Conservation (phyloP, 2,113 vertebrate species). For the Thunnus thynnus region DNA sequence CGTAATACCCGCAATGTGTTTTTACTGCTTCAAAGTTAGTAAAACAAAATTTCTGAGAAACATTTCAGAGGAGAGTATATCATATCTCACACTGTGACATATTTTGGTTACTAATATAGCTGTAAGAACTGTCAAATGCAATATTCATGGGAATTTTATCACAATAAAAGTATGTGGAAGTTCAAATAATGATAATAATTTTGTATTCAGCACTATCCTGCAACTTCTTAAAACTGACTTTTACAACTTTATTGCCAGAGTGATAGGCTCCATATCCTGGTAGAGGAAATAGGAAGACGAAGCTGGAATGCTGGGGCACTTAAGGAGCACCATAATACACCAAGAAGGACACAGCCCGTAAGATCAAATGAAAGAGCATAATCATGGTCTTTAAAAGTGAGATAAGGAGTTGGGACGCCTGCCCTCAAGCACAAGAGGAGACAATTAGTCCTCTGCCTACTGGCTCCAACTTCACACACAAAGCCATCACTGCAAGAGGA, state of each 20-base stretch:
- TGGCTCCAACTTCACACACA: not conserved
- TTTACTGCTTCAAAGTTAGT: too few species aligned
- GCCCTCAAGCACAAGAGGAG: not conserved
- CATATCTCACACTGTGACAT: too few species aligned
- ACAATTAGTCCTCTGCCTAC: not conserved
- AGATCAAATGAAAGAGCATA: not conserved
- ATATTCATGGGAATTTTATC: not conserved
- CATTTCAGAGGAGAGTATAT: too few species aligned
- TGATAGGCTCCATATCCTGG: not conserved
- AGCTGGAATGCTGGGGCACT: slow-evolving; percentile 10
- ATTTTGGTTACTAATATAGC: too few species aligned
- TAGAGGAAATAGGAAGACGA: too few species aligned
- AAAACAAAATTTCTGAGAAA: too few species aligned
- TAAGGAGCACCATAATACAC: not conserved
- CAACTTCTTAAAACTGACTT: too few species aligned
- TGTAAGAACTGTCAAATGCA: too few species aligned
- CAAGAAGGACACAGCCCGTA: not conserved
- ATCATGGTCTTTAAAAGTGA: slow-evolving; percentile 2
- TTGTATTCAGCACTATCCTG: too few species aligned
- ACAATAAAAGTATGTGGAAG: not conserved
- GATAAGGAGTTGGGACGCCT: not conserved
- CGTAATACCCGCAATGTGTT: too few species aligned
- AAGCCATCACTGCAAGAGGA: not conserved
- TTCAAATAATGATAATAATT: too few species aligned
- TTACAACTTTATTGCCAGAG: not conserved